Evolutionary conservation across 2,113 vertebrate genomes (phyloP), one percentile per base, ranked within the genome.

Genomic region (Chunga burmeisteri): DNA sequence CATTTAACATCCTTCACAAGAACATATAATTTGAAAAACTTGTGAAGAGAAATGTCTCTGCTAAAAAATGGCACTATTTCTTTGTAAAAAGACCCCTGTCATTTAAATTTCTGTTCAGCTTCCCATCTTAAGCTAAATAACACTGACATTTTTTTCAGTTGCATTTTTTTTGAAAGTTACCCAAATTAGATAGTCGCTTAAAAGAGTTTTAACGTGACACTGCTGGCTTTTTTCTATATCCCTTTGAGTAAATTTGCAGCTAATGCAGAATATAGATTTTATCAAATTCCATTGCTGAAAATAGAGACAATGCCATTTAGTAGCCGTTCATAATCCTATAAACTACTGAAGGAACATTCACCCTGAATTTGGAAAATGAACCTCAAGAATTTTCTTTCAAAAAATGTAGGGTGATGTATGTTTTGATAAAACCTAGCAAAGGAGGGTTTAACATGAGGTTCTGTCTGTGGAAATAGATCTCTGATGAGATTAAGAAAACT

Each of bases 21-120:
- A 97, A 97, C 96, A 98, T 97, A 96, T 96, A 97, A 98, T 98
- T 96, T 98, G 97, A 97, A 98, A 98, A 98, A 97, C 96, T 93
- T 92, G 96, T 96, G 92, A 97, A 97, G 96, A 97, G 95, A 97
- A 97, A 96, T 97, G 93, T 97, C 96, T 97, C 94, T 94, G 58
- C 72, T 81, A 65, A 96, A 97, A 97, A 97, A 80, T 53, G 38
- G 96, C 91, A 96, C 96, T 94, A 79, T 96, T 95, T 97, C 86
- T 97, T 97, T 96, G 88, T 97, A 94, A 96, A 96, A 92, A 97
- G 96, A 97, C 92, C 93, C 83, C 92, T 88, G 89, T 96, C 96
- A 97, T 97, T 98, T 97, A 97, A 88, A 97, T 98, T 97, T 97
- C 89, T 95, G 61, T 93, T 97, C 96, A 84, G 86, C 94, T 97